Base-by-base conservation (phyloP, 2,888 invertebrate species). In the Ephialtes manifestator region DNA sequence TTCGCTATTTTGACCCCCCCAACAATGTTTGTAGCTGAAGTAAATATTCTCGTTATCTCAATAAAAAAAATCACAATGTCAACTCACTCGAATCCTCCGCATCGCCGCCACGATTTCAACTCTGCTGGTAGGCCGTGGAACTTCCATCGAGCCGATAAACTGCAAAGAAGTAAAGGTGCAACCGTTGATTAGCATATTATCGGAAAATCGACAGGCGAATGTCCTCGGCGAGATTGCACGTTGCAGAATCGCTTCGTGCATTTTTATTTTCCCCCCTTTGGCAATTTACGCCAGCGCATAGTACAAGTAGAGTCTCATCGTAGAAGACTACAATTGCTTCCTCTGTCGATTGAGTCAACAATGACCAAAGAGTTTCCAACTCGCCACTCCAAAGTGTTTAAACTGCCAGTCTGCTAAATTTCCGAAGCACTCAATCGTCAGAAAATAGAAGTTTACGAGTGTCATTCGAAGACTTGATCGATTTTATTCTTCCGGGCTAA, bases 31-130 rank as follows among this genome's bases (percentile, higher is more conserved):
- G n/a, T n/a, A n/a, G n/a, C 24, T 24, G 24, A 24, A 1, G 1
- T 24, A 24, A 24, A 1, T 1, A 24, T 24, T 24, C 24, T 24
- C n/a, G n/a, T n/a, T n/a, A n/a, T 48, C 13, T n/a, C n/a, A 48
- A 15, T 48, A 46, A 48, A 4, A 48, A 48, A 11, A 48, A 48
- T 48, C 15, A 48, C 2, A 28, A 58, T 28, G 24, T 13, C 74
- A 87, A 96, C 97, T 97, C 95, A 99, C 99, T 94, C 99, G 96
- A 94, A 99, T 99, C 92, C 99, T 96, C 86, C 99, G 97, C 99
- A 99, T 99, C 87, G 99, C 99, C 87, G 99, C 99, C 83, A 99
- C 99, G 94, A 99, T 99, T 95, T 99, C 99, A 89, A 99, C 98
- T 90, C 99, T 96, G 94, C 98, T 99, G 89, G 98, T 98, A 43